Evolutionary conservation across 2,888 invertebrate species (phyloP), one percentile per base, ranked within the genome.

Genomic region (Amiota minor): DNA sequence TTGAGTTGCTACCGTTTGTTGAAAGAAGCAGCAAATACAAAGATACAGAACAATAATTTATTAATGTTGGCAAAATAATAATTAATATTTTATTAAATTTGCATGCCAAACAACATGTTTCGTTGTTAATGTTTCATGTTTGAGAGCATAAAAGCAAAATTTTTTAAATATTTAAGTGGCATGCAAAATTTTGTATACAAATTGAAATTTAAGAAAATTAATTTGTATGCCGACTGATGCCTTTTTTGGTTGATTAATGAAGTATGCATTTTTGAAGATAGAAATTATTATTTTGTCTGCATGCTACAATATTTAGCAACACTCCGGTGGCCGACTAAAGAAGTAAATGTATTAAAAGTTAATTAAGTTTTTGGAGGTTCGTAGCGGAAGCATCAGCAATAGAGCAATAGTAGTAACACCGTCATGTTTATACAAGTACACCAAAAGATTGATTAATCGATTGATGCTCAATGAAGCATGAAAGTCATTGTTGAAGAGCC

Each of bases 381-480:
- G 65, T 65, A 65, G 18, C 65, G 65, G 65, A 65, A 65, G 65
- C 49, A 65, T 35, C 62, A 14, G 11, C 16, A 64, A 45, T n/a
- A 20, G 35, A 16, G 14, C 16, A 62, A 59, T 16, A 59, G 16
- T 16, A 61, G 23, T 12, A 11, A 12, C 62, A 62, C 14, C 53
- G 53, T n/a, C 53, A 16, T n/a, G 9, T n/a, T 0, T 3, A 3
- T 23, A 3, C 3, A 2, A 1, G 3, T 23, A 23, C 3, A 23
- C 23, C 23, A 35, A 35, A 35, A 35, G 35, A 35, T 35, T 35
- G 35, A 35, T 35, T 35, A 35, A 35, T 35, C 35, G 35, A 35
- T 35, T 35, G 35, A 35, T 35, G 35, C 78, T 74, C 83, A 83
- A 77, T 83, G 79, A 85, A 78, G 86, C 83, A 76, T 83, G 83